Base-by-base conservation (phyloP, 2,888 invertebrate genomes). In the Drosophila barbarae region DNA sequence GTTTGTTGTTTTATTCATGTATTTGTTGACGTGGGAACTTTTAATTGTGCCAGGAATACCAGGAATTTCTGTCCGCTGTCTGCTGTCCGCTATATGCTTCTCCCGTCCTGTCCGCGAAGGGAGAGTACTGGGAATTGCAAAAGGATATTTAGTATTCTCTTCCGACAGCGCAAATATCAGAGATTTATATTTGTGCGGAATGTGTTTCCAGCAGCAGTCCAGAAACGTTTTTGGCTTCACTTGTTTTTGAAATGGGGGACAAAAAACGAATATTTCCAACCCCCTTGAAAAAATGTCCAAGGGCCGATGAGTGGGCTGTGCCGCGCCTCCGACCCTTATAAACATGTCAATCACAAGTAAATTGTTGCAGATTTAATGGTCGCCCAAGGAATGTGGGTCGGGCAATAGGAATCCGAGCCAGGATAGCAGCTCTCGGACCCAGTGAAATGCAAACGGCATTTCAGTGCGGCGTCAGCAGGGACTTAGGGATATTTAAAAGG, bases 341-440 rank as follows among this genome's bases (percentile, higher is more conserved):
- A 83, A 83, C 85, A 83, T 84, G 82, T 83, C 82, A 83, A 83
- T 83, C 85, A 80, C 76, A 69, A 83, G 85, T 80, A 83, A 83
- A 83, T 84, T 84, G 82, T 83, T 60, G 83, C 77, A 72, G 83
- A 83, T 80, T 78, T 77, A 81, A 76, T 82, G 77, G 73, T 67
- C 58, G 67, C 60, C 44, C 60, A 26, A 36, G 66, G 70, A 74
- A 71, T 75, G 72, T 72, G 73, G 76, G 74, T 63, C 68, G 63
- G 38, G 30, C 42, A 21, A 51, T 36, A 13, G 51, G 36, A 61
- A 61, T 61, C 35, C 46, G 41, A 44, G 49, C 34, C 32, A 35
- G 32, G 28, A 52, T 38, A 36, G 55, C 44, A 15, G 55, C 50
- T 41, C 47, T 42, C 46, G 53, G 30, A 57, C 5, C 56, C 59